Base-by-base conservation (phyloP, 2,113 vertebrate species). In the Andinoacara biseriatus region DNA sequence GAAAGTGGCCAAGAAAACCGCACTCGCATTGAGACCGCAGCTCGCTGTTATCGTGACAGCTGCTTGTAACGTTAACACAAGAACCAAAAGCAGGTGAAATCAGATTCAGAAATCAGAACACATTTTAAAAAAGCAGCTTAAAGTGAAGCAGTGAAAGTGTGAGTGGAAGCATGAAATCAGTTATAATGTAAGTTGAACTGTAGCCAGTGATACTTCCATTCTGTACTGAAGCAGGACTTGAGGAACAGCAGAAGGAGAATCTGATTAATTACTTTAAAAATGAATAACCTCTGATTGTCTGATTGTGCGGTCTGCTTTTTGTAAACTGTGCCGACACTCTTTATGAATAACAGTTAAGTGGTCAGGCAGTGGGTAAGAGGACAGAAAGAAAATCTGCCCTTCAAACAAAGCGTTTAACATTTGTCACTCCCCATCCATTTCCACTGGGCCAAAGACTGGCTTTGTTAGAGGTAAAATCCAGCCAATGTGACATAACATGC, bases 401-500 rank as follows among this genome's bases (percentile, higher is more conserved):
- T 93, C 90, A 90, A 88, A 85, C 40, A 62, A 86, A 82, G 54
- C 65, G 20, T 88, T 92, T 78, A 89, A 78, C 85, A 85, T 84
- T 85, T 43, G 67, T 86, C 76, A 62, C 74, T 88, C 61, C 57
- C 56, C 4, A 60, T 86, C 78, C 60, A 13, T 7, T 77, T 72
- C 82, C 49, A 75, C 86, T 83, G 81, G 31, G 13, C 74, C 82
- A 33, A 29, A 79, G 65, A 33, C 56, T 7, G 75, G 56, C 81
- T 93, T 88, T 85, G 87, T 91, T 92, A 80, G 77, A 61, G 13
- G 52, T 85, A 77, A 90, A 88, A 88, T 54, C 86, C 85, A 81
- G 90, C 58, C 90, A 31, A 65, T 72, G 90, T 93, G 90, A 90
- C 91, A 93, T 87, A 88, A 91, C 5, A 60, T 88, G 85, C 86